Base-by-base conservation (phyloP, 2,888 invertebrate species). In the Diaperis boleti region DNA sequence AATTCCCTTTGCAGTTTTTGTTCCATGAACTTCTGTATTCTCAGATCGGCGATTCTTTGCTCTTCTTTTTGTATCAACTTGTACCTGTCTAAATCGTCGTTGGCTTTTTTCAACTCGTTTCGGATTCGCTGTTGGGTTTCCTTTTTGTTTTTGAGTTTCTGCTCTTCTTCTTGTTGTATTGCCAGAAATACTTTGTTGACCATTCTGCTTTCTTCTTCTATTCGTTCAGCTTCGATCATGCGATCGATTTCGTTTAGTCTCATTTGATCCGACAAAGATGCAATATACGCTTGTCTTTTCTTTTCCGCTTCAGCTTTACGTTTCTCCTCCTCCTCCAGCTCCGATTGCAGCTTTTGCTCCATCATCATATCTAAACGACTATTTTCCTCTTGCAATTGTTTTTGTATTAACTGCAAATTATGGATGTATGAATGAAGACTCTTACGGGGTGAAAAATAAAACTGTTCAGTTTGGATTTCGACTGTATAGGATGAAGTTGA, bases 141-240 rank as follows among this genome's bases (percentile, higher is more conserved):
- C 35, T 83, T 82, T 54, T 86, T 87, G 68, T 85, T 84, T 65
- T 84, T 83, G 41, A 86, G 72, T 68, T 87, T 88, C 54, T 85
- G 84, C 2, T 86, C 85, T 69, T 89, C 88, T 41, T 87, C 86
- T 52, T 87, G 85, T 76, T 88, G 87, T 83, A 88, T 85, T 0
- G 87, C 87, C 55, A 88, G 85, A 74, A 86, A 84, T 5, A 85
- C 86, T 63, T 87, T 84, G 77, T 88, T 89, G 66, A 87, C 83
- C 37, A 86, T 81, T 45, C 86, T 84, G 62, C 87, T 86, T 77
- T 91, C 90, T 72, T 90, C 89, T 70, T 89, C 88, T n/a, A 86
- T 86, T 14, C 85, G 83, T 70, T 90, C 88, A 0, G 88, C 87
- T 75, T 89, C 88, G 77, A 89, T 81, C 61, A 85, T 70, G 11